Evolutionary conservation across 53 echinoderm and acorn worm genomes (phyloP), one percentile per base, ranked within the genome.

Genomic region (Stichopus horrens): DNA sequence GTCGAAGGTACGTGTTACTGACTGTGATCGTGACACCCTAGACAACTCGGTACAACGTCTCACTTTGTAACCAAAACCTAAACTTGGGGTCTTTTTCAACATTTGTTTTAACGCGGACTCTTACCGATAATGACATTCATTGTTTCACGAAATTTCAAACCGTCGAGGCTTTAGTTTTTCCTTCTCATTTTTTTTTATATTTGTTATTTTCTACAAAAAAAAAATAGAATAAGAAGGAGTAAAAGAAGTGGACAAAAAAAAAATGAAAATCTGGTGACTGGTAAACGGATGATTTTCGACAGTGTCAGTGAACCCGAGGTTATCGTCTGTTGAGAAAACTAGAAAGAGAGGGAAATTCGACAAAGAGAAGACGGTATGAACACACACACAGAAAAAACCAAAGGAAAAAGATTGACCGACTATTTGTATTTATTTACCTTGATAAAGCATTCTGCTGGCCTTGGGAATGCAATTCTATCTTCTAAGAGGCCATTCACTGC

Each of bases 271-370:
- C 68, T 68, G 68, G 16, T 68, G 68, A 68, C 68, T 68, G 68
- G 68, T 6, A 37, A 37, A 68, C 6, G 14, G 16, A 10, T 68
- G 68, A 68, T 14, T 10, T 18, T 19, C 19, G 68, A 6, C 68
- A 68, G 19, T 68, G 68, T 68, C 68, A 68, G 68, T 68, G 68
- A 68, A 68, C 68, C 68, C 68, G 68, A 68, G 68, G 68, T 68
- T 68, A 68, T 14, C 19, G 68, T 68, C 68, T 68, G 68, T 6
- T 68, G 59, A 59, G 37, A 37, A 37, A 59, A 59, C 19, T 18
- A 68, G 68, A 18, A 68, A 20, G 19, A 18, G 19, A 68, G 16
- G 37, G 37, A 37, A 37, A 37, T 37, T 37, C 37, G 37, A 37
- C 37, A 37, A 37, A 37, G 37, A 37, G 37, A 37, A 37, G 37